Evolutionary conservation across 2,797 vertebrate genomes (phyloP).

Genomic region (Pangasius djambal): DNA sequence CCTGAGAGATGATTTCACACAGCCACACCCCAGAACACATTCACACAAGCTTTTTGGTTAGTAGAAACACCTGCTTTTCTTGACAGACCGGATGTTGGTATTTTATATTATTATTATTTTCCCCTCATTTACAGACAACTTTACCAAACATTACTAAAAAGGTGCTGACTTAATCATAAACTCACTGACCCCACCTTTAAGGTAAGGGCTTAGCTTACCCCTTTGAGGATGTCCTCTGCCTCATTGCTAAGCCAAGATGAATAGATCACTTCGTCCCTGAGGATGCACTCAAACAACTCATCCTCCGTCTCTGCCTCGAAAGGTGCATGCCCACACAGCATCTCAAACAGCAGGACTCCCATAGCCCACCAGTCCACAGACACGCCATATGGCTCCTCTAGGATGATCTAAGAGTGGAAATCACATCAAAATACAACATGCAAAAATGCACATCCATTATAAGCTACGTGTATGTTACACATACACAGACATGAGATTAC

Average conservation of each 20-base stretch:
- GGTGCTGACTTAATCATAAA: not conserved
- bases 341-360: constrained; percentile 93
- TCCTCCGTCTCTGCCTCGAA: constrained; percentile 98
- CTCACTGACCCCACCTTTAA: not conserved
- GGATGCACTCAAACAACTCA: constrained; percentile 95
- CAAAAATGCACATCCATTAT: not conserved
- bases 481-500: not conserved
- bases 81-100: not conserved
- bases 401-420: constrained; percentile 83
- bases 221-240: constrained; percentile 89
- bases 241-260: constrained; percentile 91
- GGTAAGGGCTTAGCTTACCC: constrained; percentile 77
- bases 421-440: not conserved
- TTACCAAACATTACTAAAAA: not conserved
- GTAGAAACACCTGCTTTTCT: not conserved
- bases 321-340: constrained; percentile 94
- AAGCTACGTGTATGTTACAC: not conserved
- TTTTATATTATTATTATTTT: not conserved
- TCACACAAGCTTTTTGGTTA: not conserved
- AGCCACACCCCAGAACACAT: not conserved
- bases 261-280: constrained; percentile 91
- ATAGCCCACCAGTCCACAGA: constrained; percentile 99
- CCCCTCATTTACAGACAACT: not conserved
- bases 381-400: constrained; percentile 91
- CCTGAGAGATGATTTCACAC: not conserved